Conservation (phyloP, 2,797 vertebrate species). For the Chloroceryle inda region DNA sequence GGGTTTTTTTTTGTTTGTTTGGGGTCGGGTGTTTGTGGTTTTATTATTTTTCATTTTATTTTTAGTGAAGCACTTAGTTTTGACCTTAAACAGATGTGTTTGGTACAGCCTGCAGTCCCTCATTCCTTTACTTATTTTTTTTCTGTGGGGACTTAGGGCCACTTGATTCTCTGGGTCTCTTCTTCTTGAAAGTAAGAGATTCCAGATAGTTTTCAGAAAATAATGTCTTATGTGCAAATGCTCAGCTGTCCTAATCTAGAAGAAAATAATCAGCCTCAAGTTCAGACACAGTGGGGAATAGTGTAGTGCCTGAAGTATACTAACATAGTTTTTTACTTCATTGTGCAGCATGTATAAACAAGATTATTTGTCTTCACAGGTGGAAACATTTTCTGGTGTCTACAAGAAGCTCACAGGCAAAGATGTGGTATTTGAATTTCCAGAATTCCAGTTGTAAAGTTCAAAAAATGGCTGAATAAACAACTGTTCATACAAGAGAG, state of each 20-base stretch:
- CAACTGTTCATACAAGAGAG: conserved; percentile 74
- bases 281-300: neutral
- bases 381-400: conserved; percentile 98
- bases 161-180: neutral
- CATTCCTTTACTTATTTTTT: fast-evolving
- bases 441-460: conserved; percentile 97
- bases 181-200: neutral
- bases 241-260: neutral
- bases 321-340: neutral
- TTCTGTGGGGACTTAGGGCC: neutral
- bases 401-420: conserved; percentile 99
- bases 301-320: neutral
- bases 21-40: neutral
- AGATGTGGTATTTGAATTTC: conserved; percentile 98
- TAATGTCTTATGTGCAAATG: neutral
- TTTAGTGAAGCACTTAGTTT: neutral
- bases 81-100: neutral
- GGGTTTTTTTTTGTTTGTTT: neutral
- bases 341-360: neutral
- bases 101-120: neutral
- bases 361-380: conserved; percentile 80
- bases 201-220: neutral
- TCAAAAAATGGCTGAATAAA: conserved; percentile 91
- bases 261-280: neutral
- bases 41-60: neutral